phyloP scores from a whole-genome alignment of 2,888 invertebrate species.

The Thereva unica region DNA sequence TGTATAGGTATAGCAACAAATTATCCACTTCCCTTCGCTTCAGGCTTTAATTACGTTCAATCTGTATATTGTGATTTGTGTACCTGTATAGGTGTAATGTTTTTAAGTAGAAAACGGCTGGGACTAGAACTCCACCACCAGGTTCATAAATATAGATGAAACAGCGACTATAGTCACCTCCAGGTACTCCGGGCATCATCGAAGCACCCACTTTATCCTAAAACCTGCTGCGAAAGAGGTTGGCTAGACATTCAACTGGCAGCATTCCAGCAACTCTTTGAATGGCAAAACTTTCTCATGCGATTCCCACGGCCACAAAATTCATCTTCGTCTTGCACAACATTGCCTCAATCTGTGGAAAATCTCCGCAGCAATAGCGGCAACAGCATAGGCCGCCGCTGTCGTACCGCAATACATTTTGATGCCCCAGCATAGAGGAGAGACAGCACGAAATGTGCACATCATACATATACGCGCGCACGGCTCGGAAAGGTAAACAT shows the following conservation, averaged over 20 bases:
- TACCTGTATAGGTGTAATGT: not conserved
- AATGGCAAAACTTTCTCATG: slow-evolving; percentile 36
- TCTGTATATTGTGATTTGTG: slow-evolving; percentile 8
- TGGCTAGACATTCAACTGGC: slow-evolving; percentile 31
- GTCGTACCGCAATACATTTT: too few relatives aligned
- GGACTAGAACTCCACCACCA: not conserved
- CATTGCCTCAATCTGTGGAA: slow-evolving; percentile 27
- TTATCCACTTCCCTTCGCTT: slow-evolving; percentile 26
- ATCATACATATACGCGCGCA: too few relatives aligned
- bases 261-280: slow-evolving; percentile 27
- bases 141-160: slow-evolving; percentile 1
- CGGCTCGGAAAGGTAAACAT: too few relatives aligned
- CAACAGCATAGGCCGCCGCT: too few relatives aligned
- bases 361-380: slow-evolving; percentile 8
- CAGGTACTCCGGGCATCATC: not conserved
- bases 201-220: too few relatives aligned
- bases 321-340: slow-evolving; percentile 36
- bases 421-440: too few relatives aligned
- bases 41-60: not conserved
- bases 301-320: slow-evolving; percentile 35
- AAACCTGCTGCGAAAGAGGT: slow-evolving; percentile 10
- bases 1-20: slow-evolving; percentile 8
- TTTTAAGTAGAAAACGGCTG: slow-evolving; percentile 6
- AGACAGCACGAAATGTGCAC: too few relatives aligned
- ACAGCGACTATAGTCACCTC: not conserved